Base-by-base conservation (phyloP, 2,888 invertebrate species). In the Schizaphis graminum region DNA sequence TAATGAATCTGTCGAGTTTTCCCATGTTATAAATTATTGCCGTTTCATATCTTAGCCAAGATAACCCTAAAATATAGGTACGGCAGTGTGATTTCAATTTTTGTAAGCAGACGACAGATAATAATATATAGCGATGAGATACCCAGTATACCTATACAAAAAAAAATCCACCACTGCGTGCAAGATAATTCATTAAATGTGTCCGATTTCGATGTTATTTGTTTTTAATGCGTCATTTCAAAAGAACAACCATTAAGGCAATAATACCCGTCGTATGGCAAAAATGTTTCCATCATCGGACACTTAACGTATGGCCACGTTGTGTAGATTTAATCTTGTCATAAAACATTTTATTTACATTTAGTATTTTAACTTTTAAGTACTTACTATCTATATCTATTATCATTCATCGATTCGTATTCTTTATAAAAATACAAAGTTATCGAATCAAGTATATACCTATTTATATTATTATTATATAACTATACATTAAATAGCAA, bases 281-380 rank as follows among this genome's bases (percentile, higher is more conserved):
- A 77, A 77, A 35, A 35, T 35, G 21, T 35, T 35, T 77, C 35
- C 2, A 77, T 77, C 2, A 77, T 77, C 77, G 77, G 21, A 77
- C 77, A 77, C 77, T 35, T 77, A 47, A 44, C 86, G 28, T 28
- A 47, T 44, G 86, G 13, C 28, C 28, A 28, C 47, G 41, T 28
- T 47, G 47, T 47, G 86, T 47, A 86, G 41, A 47, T 86, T 44
- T 86, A 47, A 86, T 47, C 41, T 86, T 28, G 86, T 47, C 28
- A 47, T 47, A 86, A 86, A 86, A 86, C 86, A 86, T 86, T 28
- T 86, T 86, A 86, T 86, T 86, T 47, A 44, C 86, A 47, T 86
- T 86, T 47, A 47, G 86, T 86, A 28, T 86, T 86, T 86, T 35
- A 77, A n/a, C n/a, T n/a, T n/a, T n/a, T n/a, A n/a, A n/a, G 77